Evolutionary conservation across 2,113 vertebrate genomes (phyloP).

Genomic region (Aspidoscelis tigris): DNA sequence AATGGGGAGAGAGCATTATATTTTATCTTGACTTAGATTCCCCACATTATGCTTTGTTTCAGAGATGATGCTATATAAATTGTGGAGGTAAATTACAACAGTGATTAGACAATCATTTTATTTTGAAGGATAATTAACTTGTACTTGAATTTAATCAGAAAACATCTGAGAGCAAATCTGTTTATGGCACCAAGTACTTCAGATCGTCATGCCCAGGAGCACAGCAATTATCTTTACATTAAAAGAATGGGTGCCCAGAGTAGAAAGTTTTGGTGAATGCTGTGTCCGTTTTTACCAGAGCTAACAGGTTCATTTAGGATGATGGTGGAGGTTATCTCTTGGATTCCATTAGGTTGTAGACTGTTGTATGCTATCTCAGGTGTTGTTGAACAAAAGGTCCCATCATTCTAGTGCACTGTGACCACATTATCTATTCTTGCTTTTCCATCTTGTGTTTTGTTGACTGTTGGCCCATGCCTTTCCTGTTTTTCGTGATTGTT

Average conservation of each 20-base stretch:
- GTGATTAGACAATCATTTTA: slow-evolving; percentile 54
- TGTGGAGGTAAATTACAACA: slow-evolving; percentile 46
- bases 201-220: slow-evolving; percentile 25
- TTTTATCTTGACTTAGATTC: neutral
- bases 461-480: too few relatives aligned
- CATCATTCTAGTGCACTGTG: too few relatives aligned
- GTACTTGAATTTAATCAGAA: slow-evolving; percentile 49
- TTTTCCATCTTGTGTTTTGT: too few relatives aligned
- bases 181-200: slow-evolving; percentile 27
- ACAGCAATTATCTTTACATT: slow-evolving; percentile 33
- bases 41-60: slow-evolving; percentile 15
- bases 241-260: slow-evolving; percentile 4
- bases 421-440: too few relatives aligned
- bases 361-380: too few relatives aligned
- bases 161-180: slow-evolving; percentile 27
- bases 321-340: neutral
- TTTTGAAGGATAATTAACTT: slow-evolving; percentile 58
- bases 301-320: neutral
- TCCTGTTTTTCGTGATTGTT: too few relatives aligned
- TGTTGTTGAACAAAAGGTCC: too few relatives aligned
- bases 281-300: neutral
- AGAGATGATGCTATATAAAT: slow-evolving; percentile 11
- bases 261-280: neutral
- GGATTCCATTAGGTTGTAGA: neutral
- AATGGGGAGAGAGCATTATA: neutral